Evolutionary conservation across 2,888 invertebrate genomes (phyloP).

Genomic region (Fragum whitleyi): DNA sequence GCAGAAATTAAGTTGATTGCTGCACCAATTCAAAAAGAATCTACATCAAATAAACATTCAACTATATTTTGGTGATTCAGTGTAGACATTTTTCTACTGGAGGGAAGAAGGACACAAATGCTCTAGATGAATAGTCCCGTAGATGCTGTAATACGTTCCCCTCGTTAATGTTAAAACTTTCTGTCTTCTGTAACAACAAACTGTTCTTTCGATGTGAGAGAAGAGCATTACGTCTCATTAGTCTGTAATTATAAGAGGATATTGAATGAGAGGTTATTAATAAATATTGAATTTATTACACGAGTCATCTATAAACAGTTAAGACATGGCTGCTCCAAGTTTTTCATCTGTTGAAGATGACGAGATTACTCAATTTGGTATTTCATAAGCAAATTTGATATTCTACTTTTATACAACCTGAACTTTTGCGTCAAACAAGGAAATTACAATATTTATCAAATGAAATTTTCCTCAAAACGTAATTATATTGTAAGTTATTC

Average conservation of each 20-base stretch:
- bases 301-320: neutral
- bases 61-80: no score
- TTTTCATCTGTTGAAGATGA: neutral
- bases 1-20: no score
- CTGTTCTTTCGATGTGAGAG: neutral
- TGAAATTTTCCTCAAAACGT: no score
- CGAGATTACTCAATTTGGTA: no score
- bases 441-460: neutral
- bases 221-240: neutral
- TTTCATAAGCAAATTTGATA: no score
- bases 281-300: no score
- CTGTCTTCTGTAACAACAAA: slow-evolving; percentile 28
- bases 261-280: no score
- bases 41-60: no score
- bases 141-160: slow-evolving; percentile 35
- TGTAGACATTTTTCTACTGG: neutral
- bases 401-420: neutral
- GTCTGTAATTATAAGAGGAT: neutral
- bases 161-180: slow-evolving; percentile 48
- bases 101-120: neutral
- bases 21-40: no score
- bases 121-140: slow-evolving; percentile 29
- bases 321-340: neutral
- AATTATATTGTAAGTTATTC: no score
- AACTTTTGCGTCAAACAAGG: neutral